phyloP scores from a whole-genome alignment of 1,140 invertebrate species.

The Coenobita brevimanus region DNA sequence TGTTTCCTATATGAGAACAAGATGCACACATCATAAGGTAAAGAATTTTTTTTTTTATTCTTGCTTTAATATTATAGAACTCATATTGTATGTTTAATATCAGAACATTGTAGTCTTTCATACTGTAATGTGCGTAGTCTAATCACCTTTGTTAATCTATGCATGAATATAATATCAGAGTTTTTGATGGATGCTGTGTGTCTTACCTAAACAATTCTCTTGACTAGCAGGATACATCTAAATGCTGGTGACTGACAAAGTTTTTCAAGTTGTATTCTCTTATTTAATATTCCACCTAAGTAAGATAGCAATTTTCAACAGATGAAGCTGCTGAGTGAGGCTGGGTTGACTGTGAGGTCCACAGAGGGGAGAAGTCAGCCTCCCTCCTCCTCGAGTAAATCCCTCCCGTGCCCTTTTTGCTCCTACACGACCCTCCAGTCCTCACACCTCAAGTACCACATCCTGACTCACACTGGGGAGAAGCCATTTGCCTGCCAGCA shows the following conservation, averaged over 20 bases:
- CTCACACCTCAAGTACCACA: constrained; percentile 16
- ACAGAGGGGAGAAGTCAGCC: neutral
- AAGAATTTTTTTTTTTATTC: neutral
- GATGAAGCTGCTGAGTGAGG: constrained; percentile 8
- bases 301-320: constrained; percentile 15
- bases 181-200: no score
- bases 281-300: neutral
- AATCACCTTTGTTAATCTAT: no score
- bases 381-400: neutral
- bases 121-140: no score
- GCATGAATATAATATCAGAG: no score
- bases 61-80: neutral
- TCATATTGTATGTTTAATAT: neutral
- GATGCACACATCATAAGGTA: neutral
- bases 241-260: no score
- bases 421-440: constrained; percentile 13
- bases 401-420: constrained; percentile 3
- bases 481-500: constrained; percentile 26
- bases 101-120: no score
- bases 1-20: no score
- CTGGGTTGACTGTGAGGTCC: constrained; percentile 2
- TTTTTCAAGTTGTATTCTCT: no score
- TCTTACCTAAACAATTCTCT: no score
- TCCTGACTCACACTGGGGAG: constrained; percentile 27
- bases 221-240: no score